Evolutionary conservation across 1,140 invertebrate genomes (phyloP), one percentile per base, ranked within the genome.

Genomic region (Tetraneura akinire): DNA sequence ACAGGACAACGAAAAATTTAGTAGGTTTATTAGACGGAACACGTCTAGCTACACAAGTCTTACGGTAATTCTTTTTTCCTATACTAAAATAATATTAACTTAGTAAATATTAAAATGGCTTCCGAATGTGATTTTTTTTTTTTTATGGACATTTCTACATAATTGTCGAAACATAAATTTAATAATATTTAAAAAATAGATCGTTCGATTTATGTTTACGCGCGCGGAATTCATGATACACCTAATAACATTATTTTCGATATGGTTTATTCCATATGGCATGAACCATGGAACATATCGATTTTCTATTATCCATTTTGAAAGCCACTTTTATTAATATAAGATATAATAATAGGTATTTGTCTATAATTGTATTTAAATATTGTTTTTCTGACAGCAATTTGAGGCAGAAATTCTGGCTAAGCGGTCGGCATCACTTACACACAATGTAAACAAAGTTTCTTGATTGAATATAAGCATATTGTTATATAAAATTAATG

Each of bases 11-110:
- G 90, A 91, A 18, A 85, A 88, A 9, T 93, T 94, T 85, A 88
- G 92, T 13, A 93, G 95, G 85, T 90, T 90, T 68, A 88, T 90
- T 71, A 90, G 90, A 71, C 88, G 90, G 78, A 94, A 92, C 81
- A 91, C 91, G 81, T 88, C 91, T 21, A 94, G 92, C 82, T 94
- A 94, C 84, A 91, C 92, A 8, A 94, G 92, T 83, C 86, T 94
- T 57, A 93, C 94, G 91, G 93, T 94, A 84, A 78, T 60, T 74
- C 3, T 55, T 11, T 32, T 73, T 32, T 2, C 3, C n/a, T n/a
- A n/a, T n/a, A n/a, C n/a, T n/a, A n/a, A n/a, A n/a, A n/a, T n/a
- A n/a, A 37, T 73, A 32, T 53, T 32, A 6, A 53, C 29, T 21
- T 2, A 42, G 3, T 55, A 37, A 0, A 29, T 51, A 42, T 55